These are phyloP conservation scores for Drosophila orosa DNA, from an alignment of 1,140 invertebrate species.

Conservation along the genomic window DNA sequence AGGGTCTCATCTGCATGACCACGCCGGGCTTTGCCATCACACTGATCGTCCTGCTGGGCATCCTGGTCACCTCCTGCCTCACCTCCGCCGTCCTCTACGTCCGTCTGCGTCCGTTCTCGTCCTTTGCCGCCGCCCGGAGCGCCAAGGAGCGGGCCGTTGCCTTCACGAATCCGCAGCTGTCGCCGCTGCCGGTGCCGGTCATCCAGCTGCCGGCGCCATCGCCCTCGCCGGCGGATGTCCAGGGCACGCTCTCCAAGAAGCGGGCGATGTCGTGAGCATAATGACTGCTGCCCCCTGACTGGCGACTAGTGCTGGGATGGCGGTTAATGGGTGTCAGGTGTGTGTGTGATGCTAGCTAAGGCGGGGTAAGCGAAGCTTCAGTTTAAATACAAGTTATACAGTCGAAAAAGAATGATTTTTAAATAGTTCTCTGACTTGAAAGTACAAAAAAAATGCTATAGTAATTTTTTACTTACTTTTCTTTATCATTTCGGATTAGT, in stretches of 20 bases:
- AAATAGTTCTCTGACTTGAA: background rate
- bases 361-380: background rate
- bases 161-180: conserved; percentile 83
- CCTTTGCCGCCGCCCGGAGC: conserved; percentile 79
- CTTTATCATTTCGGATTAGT: no score
- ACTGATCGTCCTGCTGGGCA: conserved; percentile 91
- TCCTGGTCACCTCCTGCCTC: conserved; percentile 92
- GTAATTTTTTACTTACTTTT: no score
- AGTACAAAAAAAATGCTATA: no score
- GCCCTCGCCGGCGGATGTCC: conserved; percentile 58
- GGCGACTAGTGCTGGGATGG: conserved; percentile 7
- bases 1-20: conserved; percentile 95
- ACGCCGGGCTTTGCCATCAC: conserved; percentile 94
- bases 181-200: conserved; percentile 45
- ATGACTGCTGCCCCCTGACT: background rate
- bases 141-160: conserved; percentile 85
- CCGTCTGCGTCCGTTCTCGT: conserved; percentile 89
- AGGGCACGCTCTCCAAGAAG: conserved; percentile 75
- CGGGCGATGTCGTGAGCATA: conserved; percentile 72
- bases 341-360: conserved; percentile 2
- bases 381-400: background rate
- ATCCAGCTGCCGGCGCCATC: conserved; percentile 62
- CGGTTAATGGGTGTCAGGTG: background rate
- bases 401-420: no score
- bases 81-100: conserved; percentile 93